Evolutionary conservation across 2,888 invertebrate species (phyloP).

Genomic region (Eilema griseolum): DNA sequence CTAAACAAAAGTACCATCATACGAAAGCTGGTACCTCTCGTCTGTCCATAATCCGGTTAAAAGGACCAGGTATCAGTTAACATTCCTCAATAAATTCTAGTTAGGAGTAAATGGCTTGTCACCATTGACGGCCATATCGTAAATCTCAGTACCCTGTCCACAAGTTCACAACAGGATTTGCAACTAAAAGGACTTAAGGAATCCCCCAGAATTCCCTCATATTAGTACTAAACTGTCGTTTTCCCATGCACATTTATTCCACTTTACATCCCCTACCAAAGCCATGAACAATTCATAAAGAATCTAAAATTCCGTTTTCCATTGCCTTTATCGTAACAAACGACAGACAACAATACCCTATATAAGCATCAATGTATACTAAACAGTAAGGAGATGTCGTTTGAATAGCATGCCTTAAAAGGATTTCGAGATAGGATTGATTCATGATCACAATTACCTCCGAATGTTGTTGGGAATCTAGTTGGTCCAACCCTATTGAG

Average conservation of each 20-base stretch:
- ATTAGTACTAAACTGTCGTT: constrained; percentile 73
- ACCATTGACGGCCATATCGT: constrained; percentile 19
- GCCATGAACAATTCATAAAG: constrained; percentile 40
- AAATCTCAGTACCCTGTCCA: constrained; percentile 27
- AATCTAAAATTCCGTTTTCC: constrained; percentile 41
- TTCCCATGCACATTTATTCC: constrained; percentile 57
- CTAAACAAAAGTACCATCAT: not conserved
- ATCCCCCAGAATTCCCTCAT: constrained; percentile 68
- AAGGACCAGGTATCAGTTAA: not conserved
- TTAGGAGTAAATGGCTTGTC: constrained; percentile 30
- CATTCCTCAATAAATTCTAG: constrained; percentile 24
- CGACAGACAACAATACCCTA: constrained; percentile 30
- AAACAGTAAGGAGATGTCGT: constrained; percentile 50
- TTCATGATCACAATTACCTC: constrained; percentile 84
- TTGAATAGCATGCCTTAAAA: constrained; percentile 60
- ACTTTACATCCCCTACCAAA: constrained; percentile 48
- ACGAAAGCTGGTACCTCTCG: not conserved
- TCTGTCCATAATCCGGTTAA: not conserved
- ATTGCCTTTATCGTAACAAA: constrained; percentile 45
- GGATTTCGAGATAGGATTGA: constrained; percentile 80
- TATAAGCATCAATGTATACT: constrained; percentile 56
- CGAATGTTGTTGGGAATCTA: constrained; percentile 73
- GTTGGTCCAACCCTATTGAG: constrained; percentile 58
- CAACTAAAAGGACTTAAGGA: constrained; percentile 67
- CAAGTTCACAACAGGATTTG: constrained; percentile 26